A percentile compares a stretch with the other conserved stretches of the same genome.
phyloP scores from a whole-genome alignment of 2,797 vertebrate species.

The Esox lucius region DNA sequence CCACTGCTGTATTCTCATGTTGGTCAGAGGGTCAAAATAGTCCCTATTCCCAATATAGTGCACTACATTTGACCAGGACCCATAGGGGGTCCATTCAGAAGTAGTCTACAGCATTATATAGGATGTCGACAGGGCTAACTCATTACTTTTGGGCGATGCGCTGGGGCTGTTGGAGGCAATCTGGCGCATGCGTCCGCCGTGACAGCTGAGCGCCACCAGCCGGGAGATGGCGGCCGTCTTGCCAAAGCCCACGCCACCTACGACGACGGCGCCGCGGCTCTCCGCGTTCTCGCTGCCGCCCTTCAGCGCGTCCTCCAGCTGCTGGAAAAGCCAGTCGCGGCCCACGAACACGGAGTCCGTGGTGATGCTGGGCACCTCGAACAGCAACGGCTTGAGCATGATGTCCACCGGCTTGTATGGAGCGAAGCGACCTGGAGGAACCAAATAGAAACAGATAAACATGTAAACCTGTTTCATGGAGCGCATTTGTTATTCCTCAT shows the following conservation, averaged over 20 bases:
- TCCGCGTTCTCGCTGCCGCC: conserved; percentile 69
- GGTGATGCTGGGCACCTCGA: conserved; percentile 98
- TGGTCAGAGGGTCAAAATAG: too few species aligned
- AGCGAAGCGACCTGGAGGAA: conserved; percentile 82
- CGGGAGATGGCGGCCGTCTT: conserved; percentile 95
- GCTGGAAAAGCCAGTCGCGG: conserved; percentile 93
- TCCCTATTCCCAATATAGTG: too few species aligned
- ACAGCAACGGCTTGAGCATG: conserved; percentile 94
- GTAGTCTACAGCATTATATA: too few species aligned
- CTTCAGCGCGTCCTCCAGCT: conserved; percentile 85
- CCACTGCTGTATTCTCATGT: too few species aligned
- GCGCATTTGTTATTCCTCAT: background rate
- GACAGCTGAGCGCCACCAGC: conserved; percentile 95
- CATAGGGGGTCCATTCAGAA: too few species aligned
- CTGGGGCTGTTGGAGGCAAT: conserved; percentile 92
- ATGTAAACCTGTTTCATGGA: background rate
- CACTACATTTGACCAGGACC: too few species aligned
- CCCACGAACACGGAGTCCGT: conserved; percentile 97
- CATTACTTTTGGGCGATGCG: conserved; percentile 87
- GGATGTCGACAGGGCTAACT: background rate
- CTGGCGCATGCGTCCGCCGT: conserved; percentile 96
- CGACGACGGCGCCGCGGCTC: conserved; percentile 82
- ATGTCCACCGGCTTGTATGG: conserved; percentile 97
- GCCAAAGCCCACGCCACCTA: conserved; percentile 93
- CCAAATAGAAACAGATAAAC: background rate